Conservation (phyloP, 2,888 invertebrate species). For the Syritta pipiens region DNA sequence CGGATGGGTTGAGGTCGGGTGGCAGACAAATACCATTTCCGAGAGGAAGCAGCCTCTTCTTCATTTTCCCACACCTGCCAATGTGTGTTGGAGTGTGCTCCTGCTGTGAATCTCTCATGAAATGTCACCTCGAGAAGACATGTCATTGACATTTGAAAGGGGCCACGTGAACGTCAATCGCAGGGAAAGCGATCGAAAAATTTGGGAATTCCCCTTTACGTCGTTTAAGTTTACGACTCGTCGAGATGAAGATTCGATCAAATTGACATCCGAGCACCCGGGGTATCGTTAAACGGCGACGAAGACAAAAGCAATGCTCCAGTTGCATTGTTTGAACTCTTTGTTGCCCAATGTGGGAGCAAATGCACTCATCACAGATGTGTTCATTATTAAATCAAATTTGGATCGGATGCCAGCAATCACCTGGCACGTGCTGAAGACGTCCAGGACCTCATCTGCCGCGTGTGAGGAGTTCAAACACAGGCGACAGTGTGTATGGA, state of each 20-base stretch:
- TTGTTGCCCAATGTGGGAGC: too few relatives aligned
- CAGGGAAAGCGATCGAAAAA: background rate
- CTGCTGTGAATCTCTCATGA: too few relatives aligned
- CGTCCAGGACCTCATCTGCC: too few relatives aligned
- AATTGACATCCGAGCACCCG: slow-evolving; percentile 46
- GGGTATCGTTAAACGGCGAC: background rate
- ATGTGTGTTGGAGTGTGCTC: too few relatives aligned
- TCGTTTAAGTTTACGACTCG: slow-evolving; percentile 1
- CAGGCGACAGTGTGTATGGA: too few relatives aligned
- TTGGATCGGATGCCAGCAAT: slow-evolving; percentile 13
- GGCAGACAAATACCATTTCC: slow-evolving; percentile 13
- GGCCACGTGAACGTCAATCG: too few relatives aligned
- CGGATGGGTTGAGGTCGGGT: slow-evolving; percentile 1
- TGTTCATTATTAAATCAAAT: slow-evolving; percentile 34
- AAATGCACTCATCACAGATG: background rate
- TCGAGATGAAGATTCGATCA: slow-evolving; percentile 34
- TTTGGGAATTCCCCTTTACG: background rate
- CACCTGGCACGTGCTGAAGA: slow-evolving; percentile 13
- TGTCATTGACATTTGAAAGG: too few relatives aligned
- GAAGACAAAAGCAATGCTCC: background rate
- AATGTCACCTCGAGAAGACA: too few relatives aligned
- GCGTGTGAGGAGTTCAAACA: background rate
- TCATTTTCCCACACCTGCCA: too few relatives aligned
- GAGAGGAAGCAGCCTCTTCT: too few relatives aligned
- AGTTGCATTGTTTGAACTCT: background rate